Evolutionary conservation across 2,113 vertebrate genomes (phyloP), one percentile per base, ranked within the genome.

Genomic region (Hippocampus comes): DNA sequence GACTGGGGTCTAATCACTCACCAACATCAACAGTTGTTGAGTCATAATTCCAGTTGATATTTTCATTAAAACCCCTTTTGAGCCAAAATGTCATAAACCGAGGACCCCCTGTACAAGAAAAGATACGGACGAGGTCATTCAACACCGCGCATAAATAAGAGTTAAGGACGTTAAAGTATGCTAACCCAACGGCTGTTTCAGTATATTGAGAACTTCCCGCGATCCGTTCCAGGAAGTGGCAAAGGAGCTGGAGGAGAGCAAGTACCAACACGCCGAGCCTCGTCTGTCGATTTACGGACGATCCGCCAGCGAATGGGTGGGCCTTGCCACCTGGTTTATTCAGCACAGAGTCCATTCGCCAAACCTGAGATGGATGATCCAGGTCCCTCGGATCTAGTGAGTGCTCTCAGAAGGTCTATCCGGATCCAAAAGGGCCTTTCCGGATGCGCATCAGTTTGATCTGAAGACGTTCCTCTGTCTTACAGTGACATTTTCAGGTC

Each of bases 381-480:
- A 99, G 86, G 91, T 99, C 69, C 97, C 97, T 72, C 93, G 97
- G 81, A 98, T 99, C 89, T 99, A 96, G 97, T 99, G 92, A 95
- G 97, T 87, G 30, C 21, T 65, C 4, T 64, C 5, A n/a, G n/a
- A 64, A 23, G 71, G 10, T 65, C 41, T 6, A 38, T 20, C 12
- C 17, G 41, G 2, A 10, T 46, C 12, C 8, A 3, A 65, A 25
- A 65, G 55, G 2, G 17, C 49, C 66, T 20, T 68, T 49, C 15
- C 72, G 42, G 57, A 51, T 76, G 46, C 53, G 23, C 2, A 70
- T 18, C 23, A 67, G 51, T 4, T 11, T 38, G 34, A 38, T 38
- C 34, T 6, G 0, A 38, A 38, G 8, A 49, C 14, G 20, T 63
- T 11, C 0, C 64, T 82, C 75, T 93, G 63, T 78, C 49, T 81